Percentiles rank a stretch among this genome's conserved stretches.
phyloP scores from a whole-genome alignment of 1,140 invertebrate species.

The Harlomillsia oculata region DNA sequence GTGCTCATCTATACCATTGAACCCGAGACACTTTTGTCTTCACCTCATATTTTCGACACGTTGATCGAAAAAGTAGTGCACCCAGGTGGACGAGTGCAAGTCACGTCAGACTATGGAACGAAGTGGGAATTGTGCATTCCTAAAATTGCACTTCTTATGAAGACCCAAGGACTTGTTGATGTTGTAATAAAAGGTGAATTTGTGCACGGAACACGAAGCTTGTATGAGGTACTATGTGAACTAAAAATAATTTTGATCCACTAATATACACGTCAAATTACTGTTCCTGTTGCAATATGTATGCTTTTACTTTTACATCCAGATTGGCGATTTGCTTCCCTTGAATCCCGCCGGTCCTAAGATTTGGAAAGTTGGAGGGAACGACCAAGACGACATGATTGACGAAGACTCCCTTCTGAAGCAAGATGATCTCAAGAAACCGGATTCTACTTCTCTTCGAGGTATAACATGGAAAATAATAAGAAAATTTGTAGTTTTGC shows the following conservation, averaged over 20 bases:
- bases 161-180: conserved; percentile 16
- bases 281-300: background rate
- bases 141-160: conserved; percentile 11
- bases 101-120: no score
- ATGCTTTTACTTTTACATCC: background rate
- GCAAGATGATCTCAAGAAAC: conserved; percentile 78
- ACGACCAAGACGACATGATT: conserved; percentile 61
- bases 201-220: no score
- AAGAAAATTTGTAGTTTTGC: no score
- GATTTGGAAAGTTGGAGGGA: conserved; percentile 15
- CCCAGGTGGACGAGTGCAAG: conserved; percentile 10
- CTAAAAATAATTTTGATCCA: no score
- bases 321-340: conserved; percentile 19
- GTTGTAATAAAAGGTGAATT: background rate
- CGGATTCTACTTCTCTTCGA: conserved; percentile 64
- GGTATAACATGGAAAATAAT: no score
- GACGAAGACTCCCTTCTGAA: conserved; percentile 79
- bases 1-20: background rate
- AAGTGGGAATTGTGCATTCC: no score
- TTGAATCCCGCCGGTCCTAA: conserved; percentile 11
- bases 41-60: background rate
- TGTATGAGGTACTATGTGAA: no score
- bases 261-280: no score
- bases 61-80: conserved; percentile 17
- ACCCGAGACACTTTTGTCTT: background rate